Conservation (phyloP, 2,888 invertebrate species). For the Latheticus oryzae region DNA sequence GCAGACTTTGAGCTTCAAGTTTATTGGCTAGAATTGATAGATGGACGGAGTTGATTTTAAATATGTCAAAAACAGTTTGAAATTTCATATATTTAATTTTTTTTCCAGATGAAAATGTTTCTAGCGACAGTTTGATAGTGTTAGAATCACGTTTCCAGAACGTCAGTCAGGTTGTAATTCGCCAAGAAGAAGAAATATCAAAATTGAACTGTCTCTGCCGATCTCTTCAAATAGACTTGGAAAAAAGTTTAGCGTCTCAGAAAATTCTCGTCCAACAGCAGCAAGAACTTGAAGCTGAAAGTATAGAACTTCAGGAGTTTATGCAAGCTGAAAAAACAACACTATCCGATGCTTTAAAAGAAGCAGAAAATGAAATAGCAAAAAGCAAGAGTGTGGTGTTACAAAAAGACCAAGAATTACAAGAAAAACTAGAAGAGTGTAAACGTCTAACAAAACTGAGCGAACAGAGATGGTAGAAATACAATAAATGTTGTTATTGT, state of each 20-base stretch:
- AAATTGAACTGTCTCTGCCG: constrained; percentile 77
- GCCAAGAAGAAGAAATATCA: constrained; percentile 82
- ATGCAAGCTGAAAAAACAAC: constrained; percentile 87
- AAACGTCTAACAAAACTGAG: constrained; percentile 79
- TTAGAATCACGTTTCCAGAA: constrained; percentile 81
- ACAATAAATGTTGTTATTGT: not conserved
- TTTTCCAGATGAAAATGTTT: constrained; percentile 53
- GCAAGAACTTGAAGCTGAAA: constrained; percentile 82
- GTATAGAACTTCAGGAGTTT: constrained; percentile 87
- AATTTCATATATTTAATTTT: no score
- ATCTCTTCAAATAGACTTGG: constrained; percentile 77
- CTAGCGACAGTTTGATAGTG: constrained; percentile 77
- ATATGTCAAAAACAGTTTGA: no score
- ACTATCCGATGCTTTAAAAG: constrained; percentile 81
- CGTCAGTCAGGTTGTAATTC: constrained; percentile 78
- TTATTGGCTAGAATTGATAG: no score
- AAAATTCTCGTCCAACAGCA: constrained; percentile 79
- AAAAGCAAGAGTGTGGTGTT: constrained; percentile 57
- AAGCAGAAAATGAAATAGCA: constrained; percentile 76
- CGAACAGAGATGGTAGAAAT: constrained; percentile 78
- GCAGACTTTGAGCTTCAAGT: no score
- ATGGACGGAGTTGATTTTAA: no score
- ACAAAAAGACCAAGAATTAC: constrained; percentile 70
- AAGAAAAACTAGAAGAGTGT: constrained; percentile 79
- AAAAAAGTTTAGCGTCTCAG: constrained; percentile 76